Percentiles rank a stretch among this genome's conserved stretches.
These are phyloP conservation scores for Brachionus rubens DNA, from an alignment of 1,140 invertebrate species.

Conservation along the genomic window DNA sequence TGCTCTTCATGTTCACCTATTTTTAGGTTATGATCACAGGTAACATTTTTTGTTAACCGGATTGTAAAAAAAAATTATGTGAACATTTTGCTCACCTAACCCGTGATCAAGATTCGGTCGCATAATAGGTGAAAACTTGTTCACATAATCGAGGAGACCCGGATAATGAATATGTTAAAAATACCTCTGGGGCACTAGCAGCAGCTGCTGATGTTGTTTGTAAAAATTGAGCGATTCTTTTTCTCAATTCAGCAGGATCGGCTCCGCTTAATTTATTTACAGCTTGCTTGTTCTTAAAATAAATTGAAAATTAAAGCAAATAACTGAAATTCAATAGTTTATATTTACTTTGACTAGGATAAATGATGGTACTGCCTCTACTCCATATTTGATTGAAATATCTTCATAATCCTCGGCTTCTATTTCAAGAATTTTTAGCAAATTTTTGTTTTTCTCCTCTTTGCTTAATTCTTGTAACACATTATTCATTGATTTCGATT, in stretches of 20 bases:
- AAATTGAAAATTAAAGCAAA: background rate
- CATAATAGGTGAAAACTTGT: too few relatives aligned
- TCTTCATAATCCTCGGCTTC: conserved; percentile 42
- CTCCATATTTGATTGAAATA: conserved; percentile 31
- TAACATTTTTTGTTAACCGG: too few relatives aligned
- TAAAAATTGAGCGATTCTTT: conserved; percentile 10
- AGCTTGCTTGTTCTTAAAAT: background rate
- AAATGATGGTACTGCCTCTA: conserved; percentile 40
- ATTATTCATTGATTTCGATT: conserved; percentile 34
- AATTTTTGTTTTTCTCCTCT: background rate
- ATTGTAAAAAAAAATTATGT: too few relatives aligned
- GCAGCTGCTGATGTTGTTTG: background rate
- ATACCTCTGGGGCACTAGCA: background rate
- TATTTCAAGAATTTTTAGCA: conserved; percentile 8
- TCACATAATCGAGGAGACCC: too few relatives aligned
- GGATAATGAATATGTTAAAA: background rate
- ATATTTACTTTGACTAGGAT: background rate
- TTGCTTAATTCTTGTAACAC: conserved; percentile 33
- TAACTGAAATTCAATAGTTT: background rate
- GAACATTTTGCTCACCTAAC: too few relatives aligned
- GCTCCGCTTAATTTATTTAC: conserved; percentile 30
- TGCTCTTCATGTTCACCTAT: too few relatives aligned
- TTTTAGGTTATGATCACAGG: too few relatives aligned
- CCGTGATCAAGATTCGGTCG: too few relatives aligned
- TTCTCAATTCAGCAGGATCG: conserved; percentile 37